Conservation (phyloP, 1,140 invertebrate genomes). For the Odontomachus brunneus region DNA sequence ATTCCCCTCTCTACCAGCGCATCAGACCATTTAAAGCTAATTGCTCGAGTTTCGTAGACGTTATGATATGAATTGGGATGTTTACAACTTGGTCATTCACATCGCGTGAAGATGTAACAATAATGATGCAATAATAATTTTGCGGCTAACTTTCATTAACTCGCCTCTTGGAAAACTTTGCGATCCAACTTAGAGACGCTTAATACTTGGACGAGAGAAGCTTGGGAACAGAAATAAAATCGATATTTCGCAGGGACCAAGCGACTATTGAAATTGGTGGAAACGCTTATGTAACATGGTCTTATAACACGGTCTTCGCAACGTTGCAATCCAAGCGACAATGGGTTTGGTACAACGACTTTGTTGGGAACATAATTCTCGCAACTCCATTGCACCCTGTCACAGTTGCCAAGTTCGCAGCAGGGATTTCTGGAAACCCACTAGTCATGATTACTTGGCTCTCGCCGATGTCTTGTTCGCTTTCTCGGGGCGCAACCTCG, state of each 20-base stretch:
- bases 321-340: conserved; percentile 21
- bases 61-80: neutral
- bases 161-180: neutral
- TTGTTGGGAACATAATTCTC: conserved; percentile 22
- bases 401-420: conserved; percentile 24
- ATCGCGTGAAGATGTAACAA: neutral
- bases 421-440: conserved; percentile 34
- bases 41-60: conserved; percentile 52
- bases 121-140: neutral
- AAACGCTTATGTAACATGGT: neutral
- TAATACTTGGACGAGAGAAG: neutral
- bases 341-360: neutral
- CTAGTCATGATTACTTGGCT: conserved; percentile 26
- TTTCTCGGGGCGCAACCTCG: conserved; percentile 39
- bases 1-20: conserved; percentile 20
- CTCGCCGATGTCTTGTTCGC: neutral
- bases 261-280: neutral
- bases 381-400: conserved; percentile 10
- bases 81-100: neutral
- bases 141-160: neutral
- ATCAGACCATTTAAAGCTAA: conserved; percentile 68
- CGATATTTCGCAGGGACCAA: no score
- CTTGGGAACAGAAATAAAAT: no score
- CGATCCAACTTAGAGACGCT: conserved; percentile 5
- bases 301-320: conserved; percentile 16